Base-by-base conservation (phyloP, 1,140 invertebrate species). In the Scaptomyza pallida region DNA sequence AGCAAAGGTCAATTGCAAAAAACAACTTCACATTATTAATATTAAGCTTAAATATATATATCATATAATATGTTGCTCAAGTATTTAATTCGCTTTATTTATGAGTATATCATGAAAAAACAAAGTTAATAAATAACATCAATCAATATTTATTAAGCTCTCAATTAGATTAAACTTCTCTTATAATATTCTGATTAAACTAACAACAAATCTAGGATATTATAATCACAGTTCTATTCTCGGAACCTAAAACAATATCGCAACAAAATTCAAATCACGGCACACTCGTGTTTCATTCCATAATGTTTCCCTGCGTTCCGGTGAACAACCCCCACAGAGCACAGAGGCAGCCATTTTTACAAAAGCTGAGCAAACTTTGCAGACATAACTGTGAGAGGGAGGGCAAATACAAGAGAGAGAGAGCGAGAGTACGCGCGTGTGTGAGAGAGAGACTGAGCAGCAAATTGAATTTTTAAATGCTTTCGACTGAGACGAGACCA, bases 391-490 rank as follows among this genome's bases (percentile, higher is more conserved):
- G 23, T 33, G 13, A 43, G 71, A 59, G 69, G 60, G 67, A 55
- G 40, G 41, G 62, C n/a, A 30, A n/a, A n/a, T n/a, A n/a, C n/a
- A n/a, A 5, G 16, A 37, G 15, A 8, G 35, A 35, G 13, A 16
- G 16, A 52, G 40, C 26, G 57, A 45, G n/a, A 30, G 51, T n/a
- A n/a, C n/a, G n/a, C n/a, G n/a, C n/a, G n/a, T 15, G 62, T 17
- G 26, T 52, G 73, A 50, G 35, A 56, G 23, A 48, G 48, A 15
- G 55, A 57, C 56, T 41, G 35, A 15, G 59, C 50, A 37, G 61
- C 45, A 89, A 88, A 88, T 90, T 79, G 74, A 83, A 90, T 69
- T 75, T 75, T 88, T 90, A 90, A 90, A 80, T 90, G 88, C 74
- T 89, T 89, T 89, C 80, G 72, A 86, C 83, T 72, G 79, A 76